Evolutionary conservation across 1,140 invertebrate genomes (phyloP).

Genomic region (Drosophila varians): DNA sequence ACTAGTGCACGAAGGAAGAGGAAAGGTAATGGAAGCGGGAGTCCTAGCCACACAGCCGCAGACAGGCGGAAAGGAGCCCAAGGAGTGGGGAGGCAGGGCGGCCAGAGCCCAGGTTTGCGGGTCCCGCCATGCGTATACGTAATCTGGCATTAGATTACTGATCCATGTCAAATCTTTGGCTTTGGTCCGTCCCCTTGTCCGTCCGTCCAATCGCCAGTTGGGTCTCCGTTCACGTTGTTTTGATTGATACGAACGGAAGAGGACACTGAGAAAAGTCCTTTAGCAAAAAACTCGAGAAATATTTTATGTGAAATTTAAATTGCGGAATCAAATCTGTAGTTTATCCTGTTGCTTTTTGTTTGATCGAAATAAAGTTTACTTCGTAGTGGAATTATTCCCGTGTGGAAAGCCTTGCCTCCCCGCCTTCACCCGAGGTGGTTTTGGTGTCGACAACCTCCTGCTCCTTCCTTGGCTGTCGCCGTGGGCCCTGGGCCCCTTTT

Average conservation of each 20-base stretch:
- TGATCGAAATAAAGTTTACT: background rate
- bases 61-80: constrained; percentile 14
- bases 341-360: background rate
- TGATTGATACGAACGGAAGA: constrained; percentile 70
- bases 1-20: constrained; percentile 4
- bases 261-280: constrained; percentile 4
- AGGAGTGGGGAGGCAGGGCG: background rate
- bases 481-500: background rate
- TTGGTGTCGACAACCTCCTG: constrained; percentile 65
- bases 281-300: too few species aligned
- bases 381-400: background rate
- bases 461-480: background rate
- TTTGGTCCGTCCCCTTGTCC: constrained; percentile 55
- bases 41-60: constrained; percentile 34
- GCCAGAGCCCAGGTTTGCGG: constrained; percentile 45
- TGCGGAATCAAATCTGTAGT: background rate
- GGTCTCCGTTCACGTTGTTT: constrained; percentile 56
- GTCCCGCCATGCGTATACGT: constrained; percentile 82
- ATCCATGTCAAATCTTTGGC: constrained; percentile 84
- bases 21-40: background rate
- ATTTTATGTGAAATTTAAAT: too few species aligned
- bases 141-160: constrained; percentile 84
- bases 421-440: constrained; percentile 19
- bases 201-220: constrained; percentile 30
- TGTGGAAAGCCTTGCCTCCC: constrained; percentile 5